phyloP scores from a whole-genome alignment of 2,113 vertebrate genomes.

The Talpa occidentalis region DNA sequence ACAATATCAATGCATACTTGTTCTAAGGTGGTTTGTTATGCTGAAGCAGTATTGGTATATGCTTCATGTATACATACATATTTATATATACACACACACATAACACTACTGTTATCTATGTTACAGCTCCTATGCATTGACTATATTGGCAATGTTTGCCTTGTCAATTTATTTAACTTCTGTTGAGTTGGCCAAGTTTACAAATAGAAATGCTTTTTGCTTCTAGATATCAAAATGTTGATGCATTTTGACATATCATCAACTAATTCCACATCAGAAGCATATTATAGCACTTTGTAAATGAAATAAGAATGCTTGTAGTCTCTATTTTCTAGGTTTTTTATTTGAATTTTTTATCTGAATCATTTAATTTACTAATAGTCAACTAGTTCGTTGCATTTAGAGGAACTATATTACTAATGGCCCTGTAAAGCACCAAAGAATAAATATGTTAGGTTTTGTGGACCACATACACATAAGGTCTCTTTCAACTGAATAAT shows the following conservation, averaged over 20 bases:
- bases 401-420: background rate
- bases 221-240: constrained; percentile 60
- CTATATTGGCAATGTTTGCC: background rate
- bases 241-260: constrained; percentile 11
- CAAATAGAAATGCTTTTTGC: constrained; percentile 34
- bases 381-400: background rate
- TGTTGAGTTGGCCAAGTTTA: background rate
- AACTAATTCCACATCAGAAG: constrained; percentile 50
- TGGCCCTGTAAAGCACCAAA: background rate
- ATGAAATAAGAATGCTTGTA: background rate
- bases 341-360: background rate
- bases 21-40: too few relatives aligned
- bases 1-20: too few relatives aligned
- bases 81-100: too few relatives aligned
- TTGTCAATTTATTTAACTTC: constrained; percentile 35
- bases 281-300: background rate
- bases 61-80: too few relatives aligned
- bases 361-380: background rate
- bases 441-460: background rate
- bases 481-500: background rate
- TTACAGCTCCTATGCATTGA: background rate
- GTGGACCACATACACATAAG: background rate
- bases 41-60: too few relatives aligned
- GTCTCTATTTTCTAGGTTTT: background rate
- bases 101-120: too few relatives aligned